A percentile compares a stretch with the other conserved stretches of the same genome.
Evolutionary conservation across 2,888 invertebrate species (phyloP).

Genomic region (Diabrotica balteata): DNA sequence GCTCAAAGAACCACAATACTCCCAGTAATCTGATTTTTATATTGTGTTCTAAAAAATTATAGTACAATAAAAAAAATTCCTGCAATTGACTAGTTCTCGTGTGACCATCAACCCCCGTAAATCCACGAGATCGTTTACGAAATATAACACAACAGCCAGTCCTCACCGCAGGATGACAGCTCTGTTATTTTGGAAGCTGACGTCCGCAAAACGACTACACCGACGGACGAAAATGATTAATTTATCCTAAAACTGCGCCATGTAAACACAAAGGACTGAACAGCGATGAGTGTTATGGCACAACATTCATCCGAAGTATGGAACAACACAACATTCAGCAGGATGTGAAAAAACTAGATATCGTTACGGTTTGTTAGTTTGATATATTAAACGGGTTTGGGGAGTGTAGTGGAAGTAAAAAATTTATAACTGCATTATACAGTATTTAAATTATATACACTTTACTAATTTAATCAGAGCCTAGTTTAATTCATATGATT

Average conservation of each 20-base stretch:
- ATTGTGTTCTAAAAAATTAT: too few species aligned
- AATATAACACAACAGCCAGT: constrained; percentile 19
- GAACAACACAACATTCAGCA: too few species aligned
- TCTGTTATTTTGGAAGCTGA: constrained; percentile 24
- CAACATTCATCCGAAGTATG: background rate
- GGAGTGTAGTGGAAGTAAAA: too few species aligned
- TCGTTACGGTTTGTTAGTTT: constrained; percentile 4
- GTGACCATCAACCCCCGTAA: background rate
- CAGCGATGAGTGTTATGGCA: background rate
- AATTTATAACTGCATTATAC: too few species aligned
- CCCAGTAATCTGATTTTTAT: too few species aligned
- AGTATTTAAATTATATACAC: too few species aligned
- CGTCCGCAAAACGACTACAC: constrained; percentile 9
- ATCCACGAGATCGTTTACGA: constrained; percentile 19
- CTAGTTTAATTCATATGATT: too few species aligned
- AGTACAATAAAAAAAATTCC: too few species aligned
- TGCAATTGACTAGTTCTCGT: too few species aligned
- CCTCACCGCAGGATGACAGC: constrained; percentile 22
- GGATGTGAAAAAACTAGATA: background rate
- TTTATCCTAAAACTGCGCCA: constrained; percentile 22
- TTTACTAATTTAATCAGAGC: too few species aligned
- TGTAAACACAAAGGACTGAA: constrained; percentile 21
- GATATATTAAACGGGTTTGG: constrained; percentile 1
- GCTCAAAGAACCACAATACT: too few species aligned
- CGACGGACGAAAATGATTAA: constrained; percentile 25